phyloP scores from a whole-genome alignment of 2,113 vertebrate genomes.

The Mastomys natalensis region DNA sequence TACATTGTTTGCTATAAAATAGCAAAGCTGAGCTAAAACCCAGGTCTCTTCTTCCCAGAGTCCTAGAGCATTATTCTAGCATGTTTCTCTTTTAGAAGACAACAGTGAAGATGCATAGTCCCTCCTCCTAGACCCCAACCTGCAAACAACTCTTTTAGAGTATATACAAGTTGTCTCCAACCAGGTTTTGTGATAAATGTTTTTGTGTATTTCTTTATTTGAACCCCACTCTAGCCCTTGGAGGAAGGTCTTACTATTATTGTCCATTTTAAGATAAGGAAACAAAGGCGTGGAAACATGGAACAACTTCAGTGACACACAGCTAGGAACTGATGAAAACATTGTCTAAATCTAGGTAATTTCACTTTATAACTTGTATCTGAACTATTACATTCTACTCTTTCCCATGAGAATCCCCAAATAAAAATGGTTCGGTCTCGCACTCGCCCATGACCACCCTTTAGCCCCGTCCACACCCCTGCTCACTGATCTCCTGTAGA shows the following conservation, averaged over 20 bases:
- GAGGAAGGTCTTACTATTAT: not conserved
- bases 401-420: not conserved
- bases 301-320: conserved; percentile 25
- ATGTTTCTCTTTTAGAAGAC: conserved; percentile 54
- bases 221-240: not conserved
- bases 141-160: not conserved
- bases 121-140: not conserved
- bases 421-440: not conserved
- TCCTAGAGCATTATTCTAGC: not conserved
- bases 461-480: not conserved
- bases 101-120: not conserved
- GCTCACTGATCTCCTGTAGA: conserved; percentile 98
- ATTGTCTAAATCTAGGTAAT: not conserved
- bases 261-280: conserved; percentile 37
- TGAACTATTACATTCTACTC: not conserved
- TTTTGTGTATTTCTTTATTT: not conserved
- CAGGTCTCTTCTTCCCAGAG: conserved; percentile 46
- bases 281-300: conserved; percentile 10
- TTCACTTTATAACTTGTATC: not conserved
- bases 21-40: conserved; percentile 23
- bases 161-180: not conserved
- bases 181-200: conserved; percentile 4
- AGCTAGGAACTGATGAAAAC: not conserved
- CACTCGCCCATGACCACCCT: not conserved
- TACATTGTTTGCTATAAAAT: conserved; percentile 36